Evolutionary conservation across 1,140 invertebrate species (phyloP), one percentile per base, ranked within the genome.

Genomic region (Drosophila paulistorum): DNA sequence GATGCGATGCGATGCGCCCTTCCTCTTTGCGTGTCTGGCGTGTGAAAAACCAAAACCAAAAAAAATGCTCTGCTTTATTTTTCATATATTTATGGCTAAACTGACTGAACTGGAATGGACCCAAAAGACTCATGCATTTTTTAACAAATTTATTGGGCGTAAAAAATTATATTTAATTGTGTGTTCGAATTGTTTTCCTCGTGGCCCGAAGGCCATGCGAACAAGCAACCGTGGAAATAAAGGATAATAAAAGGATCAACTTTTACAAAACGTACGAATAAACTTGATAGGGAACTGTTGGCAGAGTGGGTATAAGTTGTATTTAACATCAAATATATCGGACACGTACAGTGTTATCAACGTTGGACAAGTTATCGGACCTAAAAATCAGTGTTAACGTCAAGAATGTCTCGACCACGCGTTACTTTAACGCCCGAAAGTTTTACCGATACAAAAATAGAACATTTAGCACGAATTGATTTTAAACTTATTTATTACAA

Each of bases 71-170:
- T 75, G 81, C 41, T 79, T 82, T 78, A 78, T 74, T 78, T 82
- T 78, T 78, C 65, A 78, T 81, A 20, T 9, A 81, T 81, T 7
- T 51, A 81, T 65, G 70, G 66, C 68, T 73, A 64, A 68, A 64
- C 74, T 73, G 60, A 77, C 79, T 77, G 20, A 63, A 68, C 35
- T 30, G 26, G 62, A 66, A 33, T 74, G 14, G 59, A 61, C 54
- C 64, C 65, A 82, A 51, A 51, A 51, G 68, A 51, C 67, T 71
- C 71, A 81, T 82, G 60, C 33, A 82, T 83, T 83, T 82, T 81
- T 82, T 70, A 83, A 83, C 72, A 71, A 83, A 76, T 83, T 83
- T 76, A 83, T 83, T 82, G 80, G 48, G 79, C 76, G 80, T 79
- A 82, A 72, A 78, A 83, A 79, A 79, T 83, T 58, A 76, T 76